Base-by-base conservation (phyloP, 2,113 vertebrate species). In the Andinoacara biseriatus region DNA sequence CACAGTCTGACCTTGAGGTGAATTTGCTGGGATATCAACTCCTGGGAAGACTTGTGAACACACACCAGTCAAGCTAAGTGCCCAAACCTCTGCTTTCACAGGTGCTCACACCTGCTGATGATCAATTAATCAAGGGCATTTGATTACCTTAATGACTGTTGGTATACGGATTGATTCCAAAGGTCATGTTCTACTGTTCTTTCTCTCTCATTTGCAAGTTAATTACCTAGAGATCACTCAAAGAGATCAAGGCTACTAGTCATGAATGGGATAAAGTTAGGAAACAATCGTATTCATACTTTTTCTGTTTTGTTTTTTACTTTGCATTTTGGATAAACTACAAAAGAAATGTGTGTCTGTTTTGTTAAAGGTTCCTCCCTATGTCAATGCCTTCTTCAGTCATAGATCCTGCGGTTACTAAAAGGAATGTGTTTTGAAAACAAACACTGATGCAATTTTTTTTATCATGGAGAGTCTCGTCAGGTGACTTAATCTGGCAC, bases 191-290 rank as follows among this genome's bases (percentile, higher is more conserved):
- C 61, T 38, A 38, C 22, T 63, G 35, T 14, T 7, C 35, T 15
- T 0, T 20, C 22, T 3, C 61, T 15, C 61, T 22, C n/a, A 40
- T 15, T 63, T 63, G 6, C 35, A 40, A 0, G 40, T 63, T 40
- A 22, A 63, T 63, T 63, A 63, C 13, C 33, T 22, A 24, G 61
- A 63, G 35, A 9, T 63, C 22, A 63, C 40, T 22, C n/a, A 20
- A 63, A 40, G 35, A 63, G 0, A 0, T 63, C 61, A 22, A 63
- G 61, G 7, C 61, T 20, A 40, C 61, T 24, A 0, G n/a, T 24
- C 35, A 24, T 35, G 0, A 15, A 0, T 0, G n/a, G 40, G 7
- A 40, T 43, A 65, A 63, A 63, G 35, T 40, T 0, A 1, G 20
- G 11, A 63, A 5, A 7, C 15, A 1, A 40, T 22, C 8, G 67